phyloP scores from a whole-genome alignment of 1,140 invertebrate genomes.

The Matsumurasca onukii region DNA sequence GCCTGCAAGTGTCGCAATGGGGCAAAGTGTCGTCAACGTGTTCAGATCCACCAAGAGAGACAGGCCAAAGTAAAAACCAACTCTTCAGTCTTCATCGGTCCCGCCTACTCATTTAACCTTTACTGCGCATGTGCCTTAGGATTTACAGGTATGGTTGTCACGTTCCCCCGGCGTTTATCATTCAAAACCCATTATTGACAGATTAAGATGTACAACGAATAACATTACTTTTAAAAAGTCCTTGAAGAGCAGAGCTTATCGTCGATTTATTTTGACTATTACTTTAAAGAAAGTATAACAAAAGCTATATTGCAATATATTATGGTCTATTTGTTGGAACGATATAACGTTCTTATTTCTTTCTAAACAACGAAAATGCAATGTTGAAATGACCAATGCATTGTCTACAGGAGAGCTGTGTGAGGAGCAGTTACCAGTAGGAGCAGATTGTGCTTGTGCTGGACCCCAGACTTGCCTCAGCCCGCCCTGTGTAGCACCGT shows the following conservation, averaged over 20 bases:
- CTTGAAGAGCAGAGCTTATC: too few relatives aligned
- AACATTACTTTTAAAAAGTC: too few relatives aligned
- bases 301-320: too few relatives aligned
- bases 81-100: background rate
- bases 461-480: slow-evolving; percentile 6
- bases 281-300: too few relatives aligned
- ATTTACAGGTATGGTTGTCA: slow-evolving; percentile 18
- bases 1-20: slow-evolving; percentile 10
- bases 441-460: slow-evolving; percentile 1
- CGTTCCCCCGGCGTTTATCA: background rate
- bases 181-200: too few relatives aligned
- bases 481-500: slow-evolving; percentile 10
- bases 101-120: background rate
- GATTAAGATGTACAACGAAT: too few relatives aligned
- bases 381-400: too few relatives aligned
- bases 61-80: background rate
- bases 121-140: slow-evolving; percentile 24
- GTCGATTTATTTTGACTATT: too few relatives aligned
- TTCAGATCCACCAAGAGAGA: background rate
- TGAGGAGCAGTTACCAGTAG: background rate
- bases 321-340: too few relatives aligned
- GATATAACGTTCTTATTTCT: too few relatives aligned
- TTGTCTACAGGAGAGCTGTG: slow-evolving; percentile 14
- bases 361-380: too few relatives aligned
- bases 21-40: slow-evolving; percentile 26